Evolutionary conservation across 2,888 invertebrate species (phyloP).

Genomic region (Diadromus collaris): DNA sequence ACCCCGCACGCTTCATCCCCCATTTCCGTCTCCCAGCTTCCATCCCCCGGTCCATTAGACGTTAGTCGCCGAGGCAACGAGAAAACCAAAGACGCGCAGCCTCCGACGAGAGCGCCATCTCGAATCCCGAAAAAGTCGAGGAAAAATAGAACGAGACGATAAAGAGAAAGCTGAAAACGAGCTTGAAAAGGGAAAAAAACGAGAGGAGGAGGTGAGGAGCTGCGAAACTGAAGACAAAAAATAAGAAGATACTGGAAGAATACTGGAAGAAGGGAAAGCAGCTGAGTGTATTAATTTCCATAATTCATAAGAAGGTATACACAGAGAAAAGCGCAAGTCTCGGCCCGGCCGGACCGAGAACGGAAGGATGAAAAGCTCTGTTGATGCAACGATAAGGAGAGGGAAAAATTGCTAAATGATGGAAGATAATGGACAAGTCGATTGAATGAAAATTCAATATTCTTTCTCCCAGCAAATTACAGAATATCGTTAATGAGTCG

Average conservation of each 20-base stretch:
- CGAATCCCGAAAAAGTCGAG: conserved; percentile 16
- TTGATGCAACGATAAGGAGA: conserved; percentile 28
- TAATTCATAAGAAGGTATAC: conserved; percentile 62
- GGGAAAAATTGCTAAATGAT: conserved; percentile 43
- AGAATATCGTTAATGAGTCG: neutral
- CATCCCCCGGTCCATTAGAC: conserved; percentile 55
- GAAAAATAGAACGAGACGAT: conserved; percentile 56
- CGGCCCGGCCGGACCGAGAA: conserved; percentile 8
- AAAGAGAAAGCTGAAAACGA: conserved; percentile 61
- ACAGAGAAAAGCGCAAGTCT: conserved; percentile 18
- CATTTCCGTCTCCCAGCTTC: conserved; percentile 29
- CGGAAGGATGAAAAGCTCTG: conserved; percentile 28
- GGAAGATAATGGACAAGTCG: conserved; percentile 34
- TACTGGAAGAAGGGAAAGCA: conserved; percentile 57
- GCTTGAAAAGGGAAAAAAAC: conserved; percentile 65
- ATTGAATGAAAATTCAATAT: conserved; percentile 38
- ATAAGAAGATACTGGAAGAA: conserved; percentile 20
- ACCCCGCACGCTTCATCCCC: conserved; percentile 37
- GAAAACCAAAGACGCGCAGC: conserved; percentile 36
- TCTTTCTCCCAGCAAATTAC: conserved; percentile 12
- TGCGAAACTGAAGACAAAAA: conserved; percentile 56
- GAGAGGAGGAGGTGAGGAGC: conserved; percentile 33
- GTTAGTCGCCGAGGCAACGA: conserved; percentile 41
- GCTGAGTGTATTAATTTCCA: conserved; percentile 68
- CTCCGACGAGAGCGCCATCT: conserved; percentile 31